Conservation (phyloP, 2,797 vertebrate species). For the Notolabrus celidotus region DNA sequence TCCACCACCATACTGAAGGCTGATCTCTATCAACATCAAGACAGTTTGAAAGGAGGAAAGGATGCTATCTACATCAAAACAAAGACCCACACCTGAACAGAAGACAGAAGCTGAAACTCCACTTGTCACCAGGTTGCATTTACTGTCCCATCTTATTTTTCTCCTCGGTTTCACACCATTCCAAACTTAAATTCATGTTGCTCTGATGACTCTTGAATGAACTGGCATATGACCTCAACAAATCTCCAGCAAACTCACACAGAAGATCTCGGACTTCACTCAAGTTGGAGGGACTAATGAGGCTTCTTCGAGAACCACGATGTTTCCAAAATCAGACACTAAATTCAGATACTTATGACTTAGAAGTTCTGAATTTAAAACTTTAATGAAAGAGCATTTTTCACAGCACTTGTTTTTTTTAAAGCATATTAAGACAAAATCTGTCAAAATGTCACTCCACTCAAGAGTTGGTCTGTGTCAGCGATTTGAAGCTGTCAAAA, state of each 20-base stretch:
- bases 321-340: neutral
- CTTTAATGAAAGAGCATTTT: neutral
- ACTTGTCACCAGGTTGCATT: constrained; percentile 9
- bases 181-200: constrained; percentile 20
- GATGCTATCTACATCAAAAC: constrained; percentile 1
- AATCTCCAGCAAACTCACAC: neutral
- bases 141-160: neutral
- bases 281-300: neutral
- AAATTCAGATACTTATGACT: neutral
- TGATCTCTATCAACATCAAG: neutral
- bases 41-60: neutral
- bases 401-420: neutral
- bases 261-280: neutral
- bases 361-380: neutral
- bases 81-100: constrained; percentile 3
- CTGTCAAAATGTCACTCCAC: constrained; percentile 18
- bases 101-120: neutral
- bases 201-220: constrained; percentile 16
- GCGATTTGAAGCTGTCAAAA: constrained; percentile 46
- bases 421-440: neutral
- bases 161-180: constrained; percentile 22
- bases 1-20: neutral
- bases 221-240: neutral
- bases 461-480: constrained; percentile 15
- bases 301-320: too few relatives aligned